A percentile compares a stretch with the other conserved stretches of the same genome.
phyloP scores from a whole-genome alignment of 2,797 vertebrate species.

The Lagodon rhomboides region DNA sequence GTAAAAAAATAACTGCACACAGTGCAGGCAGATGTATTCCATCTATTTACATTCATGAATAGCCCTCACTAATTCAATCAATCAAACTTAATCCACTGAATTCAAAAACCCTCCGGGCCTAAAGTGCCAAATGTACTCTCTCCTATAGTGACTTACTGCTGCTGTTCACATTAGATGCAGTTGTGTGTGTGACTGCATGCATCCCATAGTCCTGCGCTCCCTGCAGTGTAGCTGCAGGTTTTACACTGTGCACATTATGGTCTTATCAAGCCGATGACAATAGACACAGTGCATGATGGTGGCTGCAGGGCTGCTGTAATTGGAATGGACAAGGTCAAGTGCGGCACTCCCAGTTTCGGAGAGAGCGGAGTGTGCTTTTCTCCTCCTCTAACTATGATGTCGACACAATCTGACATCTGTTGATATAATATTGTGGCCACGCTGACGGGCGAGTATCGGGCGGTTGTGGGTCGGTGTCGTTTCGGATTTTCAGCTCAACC shows the following conservation, averaged over 20 bases:
- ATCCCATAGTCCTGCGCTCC: slow-evolving; percentile 17
- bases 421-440: slow-evolving; percentile 53
- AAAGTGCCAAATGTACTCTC: not conserved
- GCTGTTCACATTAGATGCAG: not conserved
- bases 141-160: not conserved
- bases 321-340: slow-evolving; percentile 78
- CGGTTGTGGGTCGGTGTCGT: not conserved
- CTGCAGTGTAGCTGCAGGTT: slow-evolving; percentile 52
- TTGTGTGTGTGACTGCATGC: slow-evolving; percentile 1
- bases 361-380: slow-evolving; percentile 55
- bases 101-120: not conserved
- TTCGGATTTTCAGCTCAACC: slow-evolving; percentile 11
- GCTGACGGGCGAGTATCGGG: slow-evolving; percentile 34
- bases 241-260: slow-evolving; percentile 26
- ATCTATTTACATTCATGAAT: slow-evolving; percentile 13
- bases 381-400: slow-evolving; percentile 66
- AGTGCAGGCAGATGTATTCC: not conserved
- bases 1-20: not conserved
- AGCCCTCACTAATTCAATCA: not conserved
- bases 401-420: slow-evolving; percentile 69
- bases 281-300: slow-evolving; percentile 51
- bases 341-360: slow-evolving; percentile 58
- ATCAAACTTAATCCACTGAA: slow-evolving; percentile 1
- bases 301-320: slow-evolving; percentile 66
- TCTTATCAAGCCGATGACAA: slow-evolving; percentile 60